A percentile compares a stretch with the other conserved stretches of the same genome.
Evolutionary conservation across 2,113 vertebrate genomes (phyloP).

Genomic region (Cheirogaleus medius): DNA sequence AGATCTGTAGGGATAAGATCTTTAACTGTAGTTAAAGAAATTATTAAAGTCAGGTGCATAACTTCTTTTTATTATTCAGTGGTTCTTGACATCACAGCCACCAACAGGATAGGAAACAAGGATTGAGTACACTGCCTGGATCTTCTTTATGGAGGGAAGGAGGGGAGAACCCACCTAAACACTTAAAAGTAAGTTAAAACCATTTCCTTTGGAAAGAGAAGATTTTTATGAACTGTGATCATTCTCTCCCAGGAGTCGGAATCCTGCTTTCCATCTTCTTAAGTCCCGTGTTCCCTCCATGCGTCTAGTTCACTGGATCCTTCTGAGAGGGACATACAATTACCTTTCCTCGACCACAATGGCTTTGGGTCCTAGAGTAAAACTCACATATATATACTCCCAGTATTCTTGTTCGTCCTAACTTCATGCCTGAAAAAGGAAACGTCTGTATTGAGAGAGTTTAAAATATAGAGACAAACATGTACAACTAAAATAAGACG

Average conservation of each 20-base stretch:
- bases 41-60: constrained; percentile 48
- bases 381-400: neutral
- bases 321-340: neutral
- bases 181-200: constrained; percentile 54
- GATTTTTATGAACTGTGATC: constrained; percentile 58
- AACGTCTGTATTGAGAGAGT: neutral
- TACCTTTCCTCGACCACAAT: neutral
- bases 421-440: neutral
- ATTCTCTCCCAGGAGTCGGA: constrained; percentile 46
- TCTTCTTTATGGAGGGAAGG: constrained; percentile 4
- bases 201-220: constrained; percentile 62
- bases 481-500: neutral
- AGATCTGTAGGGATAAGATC: constrained; percentile 20
- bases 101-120: neutral
- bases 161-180: neutral
- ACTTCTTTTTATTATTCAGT: constrained; percentile 48
- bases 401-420: neutral
- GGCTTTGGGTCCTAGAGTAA: neutral
- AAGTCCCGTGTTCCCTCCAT: neutral
- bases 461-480: neutral
- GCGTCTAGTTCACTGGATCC: neutral
- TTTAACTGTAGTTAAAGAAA: constrained; percentile 29
- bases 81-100: constrained; percentile 28
- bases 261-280: neutral
- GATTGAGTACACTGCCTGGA: neutral